A percentile compares a stretch with the other conserved stretches of the same genome.
Evolutionary conservation across 2,113 vertebrate species (phyloP).

Genomic region (Mastomys natalensis): DNA sequence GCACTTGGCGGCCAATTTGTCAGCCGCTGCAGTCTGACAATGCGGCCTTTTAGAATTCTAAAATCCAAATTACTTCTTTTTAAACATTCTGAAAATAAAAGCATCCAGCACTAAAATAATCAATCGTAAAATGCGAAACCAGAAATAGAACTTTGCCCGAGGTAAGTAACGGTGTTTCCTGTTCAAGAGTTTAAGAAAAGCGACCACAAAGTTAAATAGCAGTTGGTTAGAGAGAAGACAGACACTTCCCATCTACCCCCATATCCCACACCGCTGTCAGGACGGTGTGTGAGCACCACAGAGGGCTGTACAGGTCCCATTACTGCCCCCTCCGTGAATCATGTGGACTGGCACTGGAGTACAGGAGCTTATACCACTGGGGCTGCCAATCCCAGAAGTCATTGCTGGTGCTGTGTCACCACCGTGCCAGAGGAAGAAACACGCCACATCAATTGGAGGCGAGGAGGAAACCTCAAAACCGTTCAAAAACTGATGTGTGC

Average conservation of each 20-base stretch:
- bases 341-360: no score
- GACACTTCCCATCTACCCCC: no score
- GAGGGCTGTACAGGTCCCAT: not conserved
- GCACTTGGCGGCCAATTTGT: not conserved
- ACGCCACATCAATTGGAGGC: no score
- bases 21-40: not conserved
- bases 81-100: conserved; percentile 47
- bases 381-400: not conserved
- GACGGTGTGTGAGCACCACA: no score
- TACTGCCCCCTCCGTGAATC: not conserved
- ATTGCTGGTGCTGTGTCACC: not conserved
- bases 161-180: not conserved
- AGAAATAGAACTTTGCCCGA: not conserved
- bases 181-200: not conserved
- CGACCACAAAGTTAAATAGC: not conserved
- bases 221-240: not conserved
- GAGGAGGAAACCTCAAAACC: no score
- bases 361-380: not conserved
- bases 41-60: not conserved
- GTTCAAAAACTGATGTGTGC: not conserved
- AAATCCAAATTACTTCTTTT: conserved; percentile 37
- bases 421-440: not conserved
- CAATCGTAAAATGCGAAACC: not conserved
- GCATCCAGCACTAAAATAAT: not conserved
- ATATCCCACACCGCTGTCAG: not conserved